Evolutionary conservation across 2,888 invertebrate species (phyloP).

Genomic region (Boloria euphrosyne): DNA sequence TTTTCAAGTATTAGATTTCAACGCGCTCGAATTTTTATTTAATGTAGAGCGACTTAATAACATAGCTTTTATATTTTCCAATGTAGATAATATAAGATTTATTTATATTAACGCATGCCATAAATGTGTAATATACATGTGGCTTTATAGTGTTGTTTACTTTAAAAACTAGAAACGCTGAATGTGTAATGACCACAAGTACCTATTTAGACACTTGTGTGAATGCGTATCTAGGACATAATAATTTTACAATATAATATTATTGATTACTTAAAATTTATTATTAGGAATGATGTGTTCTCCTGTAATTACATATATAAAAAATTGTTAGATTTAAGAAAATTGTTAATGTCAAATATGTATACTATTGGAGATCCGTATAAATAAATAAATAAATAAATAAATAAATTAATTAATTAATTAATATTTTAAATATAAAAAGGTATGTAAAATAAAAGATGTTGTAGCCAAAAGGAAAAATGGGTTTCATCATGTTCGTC

Average conservation of each 20-base stretch:
- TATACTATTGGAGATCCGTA: too few species aligned
- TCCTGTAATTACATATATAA: too few species aligned
- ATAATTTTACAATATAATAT: slow-evolving; percentile 4
- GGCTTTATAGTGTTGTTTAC: slow-evolving; percentile 12
- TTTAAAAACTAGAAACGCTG: slow-evolving; percentile 16
- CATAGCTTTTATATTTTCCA: background rate
- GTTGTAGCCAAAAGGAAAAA: too few species aligned
- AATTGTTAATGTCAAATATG: too few species aligned
- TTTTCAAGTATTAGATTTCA: slow-evolving; percentile 32
- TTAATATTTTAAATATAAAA: too few species aligned
- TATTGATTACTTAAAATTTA: too few species aligned
- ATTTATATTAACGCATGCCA: background rate
- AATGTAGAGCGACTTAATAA: background rate
- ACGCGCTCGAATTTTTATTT: slow-evolving; percentile 32
- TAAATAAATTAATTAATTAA: too few species aligned
- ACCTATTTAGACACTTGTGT: slow-evolving; percentile 9
- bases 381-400: too few species aligned
- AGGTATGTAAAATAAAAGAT: too few species aligned
- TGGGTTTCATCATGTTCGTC: too few species aligned
- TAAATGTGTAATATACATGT: slow-evolving; percentile 5
- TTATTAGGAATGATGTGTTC: too few species aligned
- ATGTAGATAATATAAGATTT: background rate
- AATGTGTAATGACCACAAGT: slow-evolving; percentile 3
- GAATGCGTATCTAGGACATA: slow-evolving; percentile 7
- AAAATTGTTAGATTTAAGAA: too few species aligned